Evolutionary conservation across 2,113 vertebrate genomes (phyloP), one percentile per base, ranked within the genome.

Genomic region (Clupea harengus): DNA sequence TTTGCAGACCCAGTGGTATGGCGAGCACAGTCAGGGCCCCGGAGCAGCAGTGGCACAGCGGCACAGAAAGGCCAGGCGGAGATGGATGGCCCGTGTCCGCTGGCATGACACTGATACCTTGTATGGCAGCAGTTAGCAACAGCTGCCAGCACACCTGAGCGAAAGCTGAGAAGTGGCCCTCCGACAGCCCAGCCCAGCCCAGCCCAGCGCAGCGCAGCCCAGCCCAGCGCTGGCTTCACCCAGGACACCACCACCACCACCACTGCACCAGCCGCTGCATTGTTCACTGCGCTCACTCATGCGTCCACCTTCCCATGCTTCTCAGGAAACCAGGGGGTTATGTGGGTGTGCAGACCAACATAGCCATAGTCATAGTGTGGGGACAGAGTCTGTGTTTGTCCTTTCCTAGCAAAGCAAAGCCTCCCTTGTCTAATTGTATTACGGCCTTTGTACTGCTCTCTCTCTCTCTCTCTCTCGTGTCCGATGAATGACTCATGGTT

Each of bases 71-170:
- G 64, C 64, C 64, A 32, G 64, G 64, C 7, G 64, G 25, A 28
- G 64, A 72, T 72, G 64, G 64, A 72, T 72, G 64, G 64, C n/a
- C 64, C 64, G 64, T 28, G 64, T 32, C 64, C n/a, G 25, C 28
- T 72, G 25, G 8, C 25, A 13, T 72, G 64, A 72, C 64, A 72
- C 64, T 72, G 64, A 72, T 72, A 25, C 25, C 64, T 72, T 72
- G 64, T 72, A 72, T 72, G n/a, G 64, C 64, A 25, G 64, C 64
- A 9, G 64, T 72, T 72, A 72, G 64, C n/a, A 72, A 72, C 25
- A 72, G 64, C 64, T 72, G 64, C 64, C 64, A 72, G 64, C 64
- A 28, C 64, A 72, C 64, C 64, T 72, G 64, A 72, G 64, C 25
- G 25, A 72, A 25, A 22, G 54, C 20, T 20, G 20, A 60, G 54